Conservation (phyloP, 2,888 invertebrate species). For the Crepidodera aurea region DNA sequence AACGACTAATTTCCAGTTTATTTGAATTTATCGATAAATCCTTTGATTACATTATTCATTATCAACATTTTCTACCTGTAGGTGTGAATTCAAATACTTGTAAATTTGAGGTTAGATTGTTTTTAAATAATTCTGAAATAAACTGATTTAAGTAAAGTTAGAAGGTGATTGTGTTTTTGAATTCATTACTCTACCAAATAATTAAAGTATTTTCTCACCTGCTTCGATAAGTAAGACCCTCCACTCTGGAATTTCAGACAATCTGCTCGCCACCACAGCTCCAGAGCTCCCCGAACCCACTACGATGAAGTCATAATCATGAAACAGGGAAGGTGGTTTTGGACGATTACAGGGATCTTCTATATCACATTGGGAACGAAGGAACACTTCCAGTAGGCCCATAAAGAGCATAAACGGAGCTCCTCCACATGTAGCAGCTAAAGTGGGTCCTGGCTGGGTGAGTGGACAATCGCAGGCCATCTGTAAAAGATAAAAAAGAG, state of each 20-base stretch:
- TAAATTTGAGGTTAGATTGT: too few relatives aligned
- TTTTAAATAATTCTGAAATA: too few relatives aligned
- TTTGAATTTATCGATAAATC: too few relatives aligned
- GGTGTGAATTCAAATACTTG: too few relatives aligned
- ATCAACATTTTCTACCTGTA: too few relatives aligned
- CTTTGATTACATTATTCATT: too few relatives aligned
- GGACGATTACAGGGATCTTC: slow-evolving; percentile 87
- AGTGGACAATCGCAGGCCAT: slow-evolving; percentile 80
- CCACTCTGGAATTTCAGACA: slow-evolving; percentile 78
- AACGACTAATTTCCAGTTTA: too few relatives aligned
- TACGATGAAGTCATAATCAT: slow-evolving; percentile 79
- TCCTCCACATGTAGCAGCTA: slow-evolving; percentile 85
- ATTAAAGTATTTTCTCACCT: slow-evolving; percentile 59
- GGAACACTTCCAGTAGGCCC: slow-evolving; percentile 86
- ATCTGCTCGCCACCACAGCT: slow-evolving; percentile 74
- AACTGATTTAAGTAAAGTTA: too few relatives aligned
- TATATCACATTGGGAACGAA: slow-evolving; percentile 85
- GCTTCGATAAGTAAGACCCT: slow-evolving; percentile 78
- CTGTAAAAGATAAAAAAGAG: slow-evolving; percentile 18
- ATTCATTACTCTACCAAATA: too few relatives aligned
- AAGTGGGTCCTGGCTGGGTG: slow-evolving; percentile 81
- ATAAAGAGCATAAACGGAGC: slow-evolving; percentile 88
- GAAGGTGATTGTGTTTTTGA: too few relatives aligned
- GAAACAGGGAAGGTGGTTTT: slow-evolving; percentile 66
- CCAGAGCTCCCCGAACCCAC: slow-evolving; percentile 79